A percentile compares a stretch with the other conserved stretches of the same genome.
Conservation (phyloP, 1,140 invertebrate genomes). For the Drosophila equinoxialis region DNA sequence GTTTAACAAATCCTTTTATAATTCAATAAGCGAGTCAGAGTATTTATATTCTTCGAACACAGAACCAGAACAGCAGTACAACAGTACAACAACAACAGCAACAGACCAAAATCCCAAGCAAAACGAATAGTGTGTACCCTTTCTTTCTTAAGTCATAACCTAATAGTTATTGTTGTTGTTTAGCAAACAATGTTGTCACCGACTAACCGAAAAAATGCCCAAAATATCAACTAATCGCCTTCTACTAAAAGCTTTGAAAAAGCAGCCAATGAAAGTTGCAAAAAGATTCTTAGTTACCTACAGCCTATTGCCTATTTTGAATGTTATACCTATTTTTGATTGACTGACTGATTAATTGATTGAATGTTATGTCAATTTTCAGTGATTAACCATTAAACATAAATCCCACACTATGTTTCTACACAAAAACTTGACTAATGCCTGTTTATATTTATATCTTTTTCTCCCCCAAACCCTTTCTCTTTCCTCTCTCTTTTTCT, state of each 20-base stretch:
- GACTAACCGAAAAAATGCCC: conserved; percentile 3
- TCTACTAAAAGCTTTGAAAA: conserved; percentile 28
- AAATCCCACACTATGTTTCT: conserved; percentile 18
- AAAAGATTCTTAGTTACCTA: conserved; percentile 2
- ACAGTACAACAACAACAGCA: conserved; percentile 24
- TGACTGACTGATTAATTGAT: conserved; percentile 54
- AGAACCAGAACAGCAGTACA: conserved; percentile 33
- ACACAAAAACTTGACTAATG: conserved; percentile 63
- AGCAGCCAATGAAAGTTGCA: conserved; percentile 27
- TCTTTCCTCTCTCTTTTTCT: conserved; percentile 49
- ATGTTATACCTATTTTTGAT: conserved; percentile 57
- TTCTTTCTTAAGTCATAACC: conserved; percentile 25
- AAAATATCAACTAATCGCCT: conserved; percentile 28
- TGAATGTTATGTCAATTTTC: conserved; percentile 49
- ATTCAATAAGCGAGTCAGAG: conserved; percentile 55
- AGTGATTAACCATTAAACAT: conserved; percentile 35
- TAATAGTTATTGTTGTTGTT: conserved; percentile 60
- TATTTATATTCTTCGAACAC: conserved; percentile 23
- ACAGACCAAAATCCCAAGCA: conserved; percentile 13
- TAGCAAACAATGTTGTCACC: conserved; percentile 13
- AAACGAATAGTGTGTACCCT: conserved; percentile 65
- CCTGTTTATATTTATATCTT: conserved; percentile 67
- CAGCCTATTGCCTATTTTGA: conserved; percentile 41
- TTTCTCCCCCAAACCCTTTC: conserved; percentile 32
- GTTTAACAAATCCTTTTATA: conserved; percentile 54